Conservation (phyloP, 2,888 invertebrate genomes). For the Melipona bicolor region DNA sequence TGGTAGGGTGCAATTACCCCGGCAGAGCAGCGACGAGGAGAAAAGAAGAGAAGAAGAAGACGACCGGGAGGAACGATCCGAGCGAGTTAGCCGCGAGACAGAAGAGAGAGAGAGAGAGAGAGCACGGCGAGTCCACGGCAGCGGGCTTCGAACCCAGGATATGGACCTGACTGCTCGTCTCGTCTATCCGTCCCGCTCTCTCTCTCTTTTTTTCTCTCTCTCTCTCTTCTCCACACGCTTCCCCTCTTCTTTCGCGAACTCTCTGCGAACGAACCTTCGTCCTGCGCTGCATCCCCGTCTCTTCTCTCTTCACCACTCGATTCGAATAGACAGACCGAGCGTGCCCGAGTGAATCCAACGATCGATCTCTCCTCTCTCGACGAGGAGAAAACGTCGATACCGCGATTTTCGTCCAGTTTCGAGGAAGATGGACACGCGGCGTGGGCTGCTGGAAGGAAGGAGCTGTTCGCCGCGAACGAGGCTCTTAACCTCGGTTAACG, state of each 20-base stretch:
- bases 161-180: conserved; percentile 65
- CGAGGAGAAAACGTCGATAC: no score
- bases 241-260: not conserved
- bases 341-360: not conserved
- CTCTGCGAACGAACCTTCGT: not conserved
- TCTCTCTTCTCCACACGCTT: not conserved
- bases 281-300: not conserved
- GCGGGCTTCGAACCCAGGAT: conserved; percentile 73
- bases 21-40: conserved; percentile 73
- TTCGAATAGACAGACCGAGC: not conserved
- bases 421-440: no score
- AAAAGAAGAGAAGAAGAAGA: conserved; percentile 60
- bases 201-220: conserved; percentile 15
- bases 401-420: no score
- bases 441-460: no score
- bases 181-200: conserved; percentile 46
- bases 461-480: conserved; percentile 25
- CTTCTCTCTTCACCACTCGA: not conserved
- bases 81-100: conserved; percentile 23
- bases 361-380: not conserved
- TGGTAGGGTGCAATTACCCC: conserved; percentile 84
- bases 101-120: conserved; percentile 23
- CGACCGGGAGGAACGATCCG: conserved; percentile 57
- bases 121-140: conserved; percentile 49
- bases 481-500: conserved; percentile 68